phyloP scores from a whole-genome alignment of 2,797 vertebrate genomes.

The Amphiprion clarkii region DNA sequence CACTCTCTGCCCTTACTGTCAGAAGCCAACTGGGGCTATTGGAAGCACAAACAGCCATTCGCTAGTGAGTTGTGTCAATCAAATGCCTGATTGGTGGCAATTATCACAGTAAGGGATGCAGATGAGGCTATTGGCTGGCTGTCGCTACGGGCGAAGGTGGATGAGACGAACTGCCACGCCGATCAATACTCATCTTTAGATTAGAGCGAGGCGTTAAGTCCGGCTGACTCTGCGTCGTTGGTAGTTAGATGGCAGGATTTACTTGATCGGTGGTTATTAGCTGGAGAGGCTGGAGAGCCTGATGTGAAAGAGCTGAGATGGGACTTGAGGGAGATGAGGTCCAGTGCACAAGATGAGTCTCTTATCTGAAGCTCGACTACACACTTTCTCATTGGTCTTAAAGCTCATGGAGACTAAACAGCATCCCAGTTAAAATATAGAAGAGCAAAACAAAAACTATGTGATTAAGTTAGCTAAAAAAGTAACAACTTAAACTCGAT shows the following conservation, averaged over 20 bases:
- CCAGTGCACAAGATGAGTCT: slow-evolving; percentile 34
- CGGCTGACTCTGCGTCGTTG: slow-evolving; percentile 30
- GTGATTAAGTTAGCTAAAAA: neutral
- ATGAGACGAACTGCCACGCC: slow-evolving; percentile 18
- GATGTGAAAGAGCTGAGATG: slow-evolving; percentile 31
- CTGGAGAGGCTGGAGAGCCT: slow-evolving; percentile 3
- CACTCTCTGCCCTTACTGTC: slow-evolving; percentile 19
- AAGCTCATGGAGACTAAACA: neutral
- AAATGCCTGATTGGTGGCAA: slow-evolving; percentile 63
- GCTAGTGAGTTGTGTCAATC: slow-evolving; percentile 49
- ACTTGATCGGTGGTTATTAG: slow-evolving; percentile 60
- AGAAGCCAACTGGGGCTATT: slow-evolving; percentile 28
- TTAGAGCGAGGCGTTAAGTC: slow-evolving; percentile 42
- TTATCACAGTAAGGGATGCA: slow-evolving; percentile 51
- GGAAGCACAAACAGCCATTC: slow-evolving; percentile 43
- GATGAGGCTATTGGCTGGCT: slow-evolving; percentile 50
- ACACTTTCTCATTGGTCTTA: neutral
- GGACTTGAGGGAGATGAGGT: slow-evolving; percentile 42
- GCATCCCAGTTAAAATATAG: neutral
- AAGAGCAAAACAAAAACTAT: neutral
- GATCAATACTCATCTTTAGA: slow-evolving; percentile 69
- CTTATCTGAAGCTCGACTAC: slow-evolving; percentile 14
- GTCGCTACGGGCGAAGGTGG: slow-evolving; percentile 31
- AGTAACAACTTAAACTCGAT: neutral
- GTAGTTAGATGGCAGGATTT: slow-evolving; percentile 58